Evolutionary conservation across 1,140 invertebrate species (phyloP).

Genomic region (Trichonephila clavipes): DNA sequence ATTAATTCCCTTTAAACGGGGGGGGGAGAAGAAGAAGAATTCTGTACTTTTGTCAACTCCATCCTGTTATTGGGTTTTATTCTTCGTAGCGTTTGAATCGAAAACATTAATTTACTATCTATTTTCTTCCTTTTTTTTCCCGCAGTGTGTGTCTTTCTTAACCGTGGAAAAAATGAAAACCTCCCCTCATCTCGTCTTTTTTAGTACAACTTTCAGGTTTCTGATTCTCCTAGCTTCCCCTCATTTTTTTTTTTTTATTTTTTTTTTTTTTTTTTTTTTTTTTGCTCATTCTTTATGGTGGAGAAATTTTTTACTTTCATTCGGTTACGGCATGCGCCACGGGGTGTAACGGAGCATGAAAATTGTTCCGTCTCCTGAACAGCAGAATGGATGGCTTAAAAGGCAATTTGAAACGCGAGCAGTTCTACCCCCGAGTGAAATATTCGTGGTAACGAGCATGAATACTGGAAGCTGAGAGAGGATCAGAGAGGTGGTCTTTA

Average conservation of each 20-base stretch:
- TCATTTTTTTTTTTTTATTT: no score
- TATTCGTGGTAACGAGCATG: constrained; percentile 46
- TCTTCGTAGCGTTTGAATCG: not conserved
- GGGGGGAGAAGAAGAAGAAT: not conserved
- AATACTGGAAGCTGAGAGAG: not conserved
- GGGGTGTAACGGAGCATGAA: constrained; percentile 56
- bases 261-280: no score
- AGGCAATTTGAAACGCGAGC: constrained; percentile 42
- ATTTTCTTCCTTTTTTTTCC: not conserved
- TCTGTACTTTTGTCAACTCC: not conserved
- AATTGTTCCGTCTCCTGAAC: constrained; percentile 62
- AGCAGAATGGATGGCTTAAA: constrained; percentile 18
- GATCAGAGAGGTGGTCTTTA: constrained; percentile 12
- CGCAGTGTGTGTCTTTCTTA: not conserved
- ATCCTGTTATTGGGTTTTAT: not conserved
- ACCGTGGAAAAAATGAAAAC: constrained; percentile 46
- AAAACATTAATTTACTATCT: constrained; percentile 65
- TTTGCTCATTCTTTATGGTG: constrained; percentile 3
- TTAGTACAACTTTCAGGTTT: not conserved
- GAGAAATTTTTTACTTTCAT: constrained; percentile 5
- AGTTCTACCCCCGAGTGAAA: constrained; percentile 40
- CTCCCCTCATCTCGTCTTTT: not conserved
- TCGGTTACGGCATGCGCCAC: constrained; percentile 43
- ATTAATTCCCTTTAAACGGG: no score
- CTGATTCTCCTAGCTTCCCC: not conserved